Evolutionary conservation across 2,113 vertebrate genomes (phyloP).

Genomic region (Melanostigma gelatinosum): DNA sequence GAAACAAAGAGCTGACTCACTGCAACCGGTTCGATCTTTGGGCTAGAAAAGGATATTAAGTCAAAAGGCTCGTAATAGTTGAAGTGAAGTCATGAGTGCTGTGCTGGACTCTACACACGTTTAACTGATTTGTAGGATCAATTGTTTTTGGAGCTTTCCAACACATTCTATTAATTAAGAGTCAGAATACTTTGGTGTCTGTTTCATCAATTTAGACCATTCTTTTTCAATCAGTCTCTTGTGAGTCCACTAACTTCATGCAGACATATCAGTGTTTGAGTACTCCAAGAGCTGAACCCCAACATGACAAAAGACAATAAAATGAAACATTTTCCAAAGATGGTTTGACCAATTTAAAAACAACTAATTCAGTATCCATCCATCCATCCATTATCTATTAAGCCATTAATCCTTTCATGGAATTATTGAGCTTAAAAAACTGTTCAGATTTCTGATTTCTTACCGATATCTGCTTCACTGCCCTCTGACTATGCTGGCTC

Average conservation of each 20-base stretch:
- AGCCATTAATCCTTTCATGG: neutral
- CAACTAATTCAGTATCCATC: neutral
- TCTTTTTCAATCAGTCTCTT: neutral
- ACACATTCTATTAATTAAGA: neutral
- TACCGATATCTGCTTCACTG: constrained; percentile 13
- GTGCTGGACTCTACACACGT: too few species aligned
- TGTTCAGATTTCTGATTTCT: constrained; percentile 3
- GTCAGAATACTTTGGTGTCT: neutral
- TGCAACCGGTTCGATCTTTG: too few species aligned
- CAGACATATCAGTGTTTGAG: neutral
- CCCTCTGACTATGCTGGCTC: constrained; percentile 42
- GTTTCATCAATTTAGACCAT: neutral
- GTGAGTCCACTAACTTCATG: neutral
- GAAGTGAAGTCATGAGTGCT: too few species aligned
- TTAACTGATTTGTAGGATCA: neutral
- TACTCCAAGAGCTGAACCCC: neutral
- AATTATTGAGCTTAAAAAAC: neutral
- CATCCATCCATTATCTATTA: neutral
- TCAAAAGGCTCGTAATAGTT: too few species aligned
- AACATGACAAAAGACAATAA: neutral
- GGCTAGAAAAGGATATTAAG: neutral
- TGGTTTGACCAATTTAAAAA: neutral
- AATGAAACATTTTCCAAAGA: neutral
- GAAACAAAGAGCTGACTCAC: neutral
- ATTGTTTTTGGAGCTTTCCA: neutral